Conservation (phyloP, 1,140 invertebrate genomes). For the Helicoverpa zea region DNA sequence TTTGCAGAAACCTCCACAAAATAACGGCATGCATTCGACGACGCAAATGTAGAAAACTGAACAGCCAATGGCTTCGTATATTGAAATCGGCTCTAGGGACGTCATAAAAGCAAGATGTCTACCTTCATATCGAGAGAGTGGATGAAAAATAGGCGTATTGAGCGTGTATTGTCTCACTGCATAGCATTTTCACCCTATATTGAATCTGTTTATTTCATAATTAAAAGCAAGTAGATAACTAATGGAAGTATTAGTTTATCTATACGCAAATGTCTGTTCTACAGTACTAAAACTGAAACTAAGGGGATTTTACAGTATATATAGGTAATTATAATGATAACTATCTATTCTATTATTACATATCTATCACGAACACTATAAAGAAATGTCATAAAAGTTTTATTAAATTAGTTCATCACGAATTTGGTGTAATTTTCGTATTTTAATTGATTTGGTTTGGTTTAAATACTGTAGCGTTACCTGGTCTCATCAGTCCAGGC, state of each 20-base stretch:
- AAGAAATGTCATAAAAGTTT: slow-evolving; percentile 7
- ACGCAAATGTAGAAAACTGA: slow-evolving; percentile 55
- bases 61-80: slow-evolving; percentile 62
- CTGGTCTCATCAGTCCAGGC: slow-evolving; percentile 49
- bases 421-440: slow-evolving; percentile 26
- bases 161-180: slow-evolving; percentile 28
- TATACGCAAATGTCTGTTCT: neutral
- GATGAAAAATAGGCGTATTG: slow-evolving; percentile 48
- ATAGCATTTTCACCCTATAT: slow-evolving; percentile 31
- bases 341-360: neutral
- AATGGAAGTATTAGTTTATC: neutral
- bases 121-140: slow-evolving; percentile 62
- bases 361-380: slow-evolving; percentile 20
- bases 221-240: neutral
- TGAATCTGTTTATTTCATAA: slow-evolving; percentile 20
- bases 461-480: slow-evolving; percentile 47
- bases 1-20: slow-evolving; percentile 45
- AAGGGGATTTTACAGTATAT: neutral
- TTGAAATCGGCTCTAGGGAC: slow-evolving; percentile 59
- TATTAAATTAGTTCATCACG: slow-evolving; percentile 50
- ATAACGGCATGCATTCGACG: slow-evolving; percentile 59
- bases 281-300: neutral
- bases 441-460: slow-evolving; percentile 49
- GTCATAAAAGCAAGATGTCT: slow-evolving; percentile 74
- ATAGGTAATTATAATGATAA: neutral